Percentiles rank a stretch among this genome's conserved stretches.
Conservation (phyloP, 2,797 vertebrate species). For the Fratercula arctica region DNA sequence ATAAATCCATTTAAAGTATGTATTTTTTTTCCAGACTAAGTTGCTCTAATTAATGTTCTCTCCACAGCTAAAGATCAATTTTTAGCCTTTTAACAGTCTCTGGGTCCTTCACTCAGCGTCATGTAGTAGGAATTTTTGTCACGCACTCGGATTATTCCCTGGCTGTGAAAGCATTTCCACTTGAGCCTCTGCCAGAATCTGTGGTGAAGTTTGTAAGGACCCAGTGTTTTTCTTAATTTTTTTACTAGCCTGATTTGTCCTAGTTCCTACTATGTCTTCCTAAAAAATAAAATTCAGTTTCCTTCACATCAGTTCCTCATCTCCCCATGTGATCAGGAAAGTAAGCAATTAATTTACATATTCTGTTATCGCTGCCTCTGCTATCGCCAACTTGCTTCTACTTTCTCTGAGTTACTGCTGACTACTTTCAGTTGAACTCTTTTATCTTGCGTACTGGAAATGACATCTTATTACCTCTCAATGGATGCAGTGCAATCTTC, state of each 20-base stretch:
- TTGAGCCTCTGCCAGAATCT: neutral
- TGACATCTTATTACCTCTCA: neutral
- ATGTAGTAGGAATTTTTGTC: neutral
- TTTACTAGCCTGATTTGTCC: neutral
- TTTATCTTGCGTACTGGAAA: neutral
- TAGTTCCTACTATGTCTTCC: neutral
- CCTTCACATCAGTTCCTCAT: neutral
- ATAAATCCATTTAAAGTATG: neutral
- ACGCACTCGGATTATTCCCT: neutral
- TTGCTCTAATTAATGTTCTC: neutral
- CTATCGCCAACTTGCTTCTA: neutral
- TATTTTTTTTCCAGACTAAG: neutral
- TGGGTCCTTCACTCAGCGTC: neutral
- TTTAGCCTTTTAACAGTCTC: neutral
- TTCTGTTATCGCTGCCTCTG: neutral
- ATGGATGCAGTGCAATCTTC: neutral
- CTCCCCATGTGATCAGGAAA: neutral
- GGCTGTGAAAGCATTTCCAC: neutral
- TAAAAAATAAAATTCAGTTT: neutral
- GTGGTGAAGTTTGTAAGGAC: neutral
- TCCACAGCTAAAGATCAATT: neutral
- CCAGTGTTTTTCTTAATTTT: neutral
- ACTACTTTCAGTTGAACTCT: neutral
- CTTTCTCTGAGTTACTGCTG: neutral
- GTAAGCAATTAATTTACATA: neutral